A percentile compares a stretch with the other conserved stretches of the same genome.
phyloP scores from a whole-genome alignment of 1,140 invertebrate species.

The Drosophila sechellia region DNA sequence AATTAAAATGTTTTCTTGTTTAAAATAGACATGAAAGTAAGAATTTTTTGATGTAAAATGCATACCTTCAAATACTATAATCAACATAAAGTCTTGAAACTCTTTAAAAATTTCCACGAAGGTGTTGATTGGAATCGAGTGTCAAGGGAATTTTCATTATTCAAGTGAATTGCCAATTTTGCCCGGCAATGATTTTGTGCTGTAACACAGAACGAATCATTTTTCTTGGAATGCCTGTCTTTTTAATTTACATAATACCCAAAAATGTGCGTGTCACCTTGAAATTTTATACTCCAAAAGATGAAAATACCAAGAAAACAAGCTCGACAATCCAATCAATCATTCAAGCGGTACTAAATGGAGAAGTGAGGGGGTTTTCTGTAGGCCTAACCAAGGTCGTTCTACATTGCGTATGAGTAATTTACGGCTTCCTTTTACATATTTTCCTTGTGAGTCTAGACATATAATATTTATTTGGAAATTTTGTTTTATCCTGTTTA shows the following conservation, averaged over 20 bases:
- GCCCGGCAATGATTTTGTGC: neutral
- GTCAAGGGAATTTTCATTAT: neutral
- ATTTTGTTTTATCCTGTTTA: constrained; percentile 9
- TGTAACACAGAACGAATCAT: neutral
- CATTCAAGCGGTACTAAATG: constrained; percentile 16
- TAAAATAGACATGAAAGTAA: no score
- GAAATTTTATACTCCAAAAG: neutral
- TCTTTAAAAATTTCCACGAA: neutral
- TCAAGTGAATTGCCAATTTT: neutral
- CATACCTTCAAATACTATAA: no score
- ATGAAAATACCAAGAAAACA: neutral
- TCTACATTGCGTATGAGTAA: constrained; percentile 58
- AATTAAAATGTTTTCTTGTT: no score
- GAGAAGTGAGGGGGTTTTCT: neutral
- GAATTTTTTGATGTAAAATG: no score
- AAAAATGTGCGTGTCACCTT: constrained; percentile 27
- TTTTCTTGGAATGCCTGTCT: neutral
- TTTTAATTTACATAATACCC: constrained; percentile 22
- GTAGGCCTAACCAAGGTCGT: constrained; percentile 6
- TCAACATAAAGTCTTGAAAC: no score
- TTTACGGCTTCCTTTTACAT: constrained; percentile 40
- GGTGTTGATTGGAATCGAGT: neutral
- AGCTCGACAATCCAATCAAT: constrained; percentile 22
- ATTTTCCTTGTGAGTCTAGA: constrained; percentile 19
- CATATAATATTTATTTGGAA: constrained; percentile 20